Evolutionary conservation across 2,797 vertebrate species (phyloP).

Genomic region (Pseudomugil tenellus): DNA sequence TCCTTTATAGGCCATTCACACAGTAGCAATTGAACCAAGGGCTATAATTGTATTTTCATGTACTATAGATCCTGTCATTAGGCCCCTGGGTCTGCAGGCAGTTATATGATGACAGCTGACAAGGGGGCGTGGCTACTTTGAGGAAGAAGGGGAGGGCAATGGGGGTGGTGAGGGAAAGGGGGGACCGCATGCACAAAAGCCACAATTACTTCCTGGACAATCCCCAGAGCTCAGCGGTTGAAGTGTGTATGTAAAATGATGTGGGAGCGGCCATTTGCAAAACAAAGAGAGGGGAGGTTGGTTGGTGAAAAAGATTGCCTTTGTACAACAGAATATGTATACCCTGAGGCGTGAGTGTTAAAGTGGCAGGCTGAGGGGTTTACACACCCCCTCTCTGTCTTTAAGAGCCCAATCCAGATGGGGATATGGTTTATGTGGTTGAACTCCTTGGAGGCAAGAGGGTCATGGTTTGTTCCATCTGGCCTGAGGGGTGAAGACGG

Average conservation of each 20-base stretch:
- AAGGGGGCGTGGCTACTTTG: conserved; percentile 71
- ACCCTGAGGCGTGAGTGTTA: conserved; percentile 63
- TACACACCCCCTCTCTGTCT: conserved; percentile 54
- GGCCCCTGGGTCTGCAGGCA: conserved; percentile 73
- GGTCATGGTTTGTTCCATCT: conserved; percentile 37
- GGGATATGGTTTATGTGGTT: conserved; percentile 61
- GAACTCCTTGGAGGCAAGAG: conserved; percentile 41
- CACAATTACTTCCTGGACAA: conserved; percentile 76
- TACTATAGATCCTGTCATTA: conserved; percentile 83
- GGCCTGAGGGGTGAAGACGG: conserved; percentile 34
- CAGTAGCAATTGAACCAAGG: conserved; percentile 75
- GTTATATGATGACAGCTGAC: conserved; percentile 82
- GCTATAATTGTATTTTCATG: conserved; percentile 84
- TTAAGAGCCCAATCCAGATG: conserved; percentile 54
- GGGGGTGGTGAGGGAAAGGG: conserved; percentile 1
- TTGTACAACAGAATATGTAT: conserved; percentile 71
- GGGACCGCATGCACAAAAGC: conserved; percentile 71
- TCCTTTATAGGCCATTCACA: conserved; percentile 74
- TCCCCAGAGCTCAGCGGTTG: conserved; percentile 72
- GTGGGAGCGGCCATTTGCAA: conserved; percentile 78
- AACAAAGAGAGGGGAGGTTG: conserved; percentile 69
- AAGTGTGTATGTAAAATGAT: conserved; percentile 80
- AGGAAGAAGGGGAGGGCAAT: conserved; percentile 25
- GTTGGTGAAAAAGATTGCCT: conserved; percentile 64
- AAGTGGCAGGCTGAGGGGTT: conserved; percentile 57